Evolutionary conservation across 1,140 invertebrate species (phyloP).

Genomic region (Drosophila dunni): DNA sequence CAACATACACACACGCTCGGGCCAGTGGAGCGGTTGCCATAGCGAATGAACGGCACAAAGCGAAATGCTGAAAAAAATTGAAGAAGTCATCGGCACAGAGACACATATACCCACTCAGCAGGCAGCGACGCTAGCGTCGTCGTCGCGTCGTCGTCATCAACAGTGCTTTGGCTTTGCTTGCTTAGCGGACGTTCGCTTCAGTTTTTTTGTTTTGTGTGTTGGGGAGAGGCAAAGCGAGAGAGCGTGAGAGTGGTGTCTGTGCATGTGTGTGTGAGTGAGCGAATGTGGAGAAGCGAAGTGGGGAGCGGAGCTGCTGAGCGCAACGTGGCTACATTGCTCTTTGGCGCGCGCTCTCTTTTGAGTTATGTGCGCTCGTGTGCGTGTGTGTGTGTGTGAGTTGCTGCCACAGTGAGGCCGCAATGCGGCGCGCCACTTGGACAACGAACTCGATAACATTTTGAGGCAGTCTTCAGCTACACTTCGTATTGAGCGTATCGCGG

Average conservation of each 20-base stretch:
- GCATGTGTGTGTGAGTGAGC: too few relatives aligned
- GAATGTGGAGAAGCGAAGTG: background rate
- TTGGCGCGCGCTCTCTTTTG: slow-evolving; percentile 40
- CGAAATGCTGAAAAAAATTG: slow-evolving; percentile 64
- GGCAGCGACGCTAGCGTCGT: slow-evolving; percentile 43
- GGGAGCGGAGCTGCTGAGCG: slow-evolving; percentile 26
- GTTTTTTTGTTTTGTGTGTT: too few relatives aligned
- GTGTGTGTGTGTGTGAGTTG: slow-evolving; percentile 35
- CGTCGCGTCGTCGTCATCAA: slow-evolving; percentile 9
- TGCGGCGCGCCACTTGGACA: slow-evolving; percentile 76
- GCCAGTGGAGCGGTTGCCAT: slow-evolving; percentile 71
- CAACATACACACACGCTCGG: slow-evolving; percentile 30
- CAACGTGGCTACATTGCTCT: slow-evolving; percentile 40
- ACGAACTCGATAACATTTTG: slow-evolving; percentile 85
- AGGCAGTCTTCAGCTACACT: slow-evolving; percentile 85
- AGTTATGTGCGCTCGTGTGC: slow-evolving; percentile 7
- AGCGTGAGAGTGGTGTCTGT: background rate
- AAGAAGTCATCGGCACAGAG: slow-evolving; percentile 84
- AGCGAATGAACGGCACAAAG: slow-evolving; percentile 79
- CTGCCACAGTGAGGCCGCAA: slow-evolving; percentile 61
- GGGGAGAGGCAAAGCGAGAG: background rate
- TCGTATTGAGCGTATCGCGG: slow-evolving; percentile 84
- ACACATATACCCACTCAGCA: slow-evolving; percentile 84
- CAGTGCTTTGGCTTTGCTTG: slow-evolving; percentile 33
- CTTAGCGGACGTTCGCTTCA: background rate